Evolutionary conservation across 2,113 vertebrate species (phyloP).

Genomic region (Stegostoma tigrinum): DNA sequence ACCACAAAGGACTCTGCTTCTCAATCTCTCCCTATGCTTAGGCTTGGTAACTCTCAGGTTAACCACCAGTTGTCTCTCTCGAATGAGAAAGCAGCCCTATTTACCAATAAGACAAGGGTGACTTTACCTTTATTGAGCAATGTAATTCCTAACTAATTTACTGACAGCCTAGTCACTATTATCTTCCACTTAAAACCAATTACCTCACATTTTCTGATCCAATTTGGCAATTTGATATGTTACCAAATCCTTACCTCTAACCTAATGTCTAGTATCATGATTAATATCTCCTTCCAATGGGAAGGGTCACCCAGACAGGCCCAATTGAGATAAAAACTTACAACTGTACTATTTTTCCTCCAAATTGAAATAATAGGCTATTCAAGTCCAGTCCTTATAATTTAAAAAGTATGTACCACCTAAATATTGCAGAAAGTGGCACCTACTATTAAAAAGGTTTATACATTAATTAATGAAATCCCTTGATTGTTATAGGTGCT

Average conservation of each 20-base stretch:
- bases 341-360: not conserved
- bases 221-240: not conserved
- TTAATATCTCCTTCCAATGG: too few species aligned
- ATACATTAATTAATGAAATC: slow-evolving; percentile 62
- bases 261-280: not conserved
- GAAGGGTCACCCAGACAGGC: not conserved
- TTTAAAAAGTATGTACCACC: not conserved
- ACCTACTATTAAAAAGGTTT: not conserved
- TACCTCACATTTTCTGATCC: too few species aligned
- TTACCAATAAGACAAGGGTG: too few species aligned
- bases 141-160: not conserved
- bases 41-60: too few species aligned
- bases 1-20: too few species aligned
- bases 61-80: too few species aligned
- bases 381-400: not conserved
- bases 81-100: too few species aligned
- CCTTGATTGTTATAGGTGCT: slow-evolving; percentile 77
- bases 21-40: too few species aligned
- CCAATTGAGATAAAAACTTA: not conserved
- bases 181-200: not conserved
- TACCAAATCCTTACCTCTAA: not conserved
- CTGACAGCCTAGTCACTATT: not conserved
- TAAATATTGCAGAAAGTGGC: not conserved
- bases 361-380: too few species aligned
- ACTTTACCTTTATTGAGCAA: not conserved